Base-by-base conservation (phyloP, 2,888 invertebrate genomes). In the Petrolisthes cinctipes region DNA sequence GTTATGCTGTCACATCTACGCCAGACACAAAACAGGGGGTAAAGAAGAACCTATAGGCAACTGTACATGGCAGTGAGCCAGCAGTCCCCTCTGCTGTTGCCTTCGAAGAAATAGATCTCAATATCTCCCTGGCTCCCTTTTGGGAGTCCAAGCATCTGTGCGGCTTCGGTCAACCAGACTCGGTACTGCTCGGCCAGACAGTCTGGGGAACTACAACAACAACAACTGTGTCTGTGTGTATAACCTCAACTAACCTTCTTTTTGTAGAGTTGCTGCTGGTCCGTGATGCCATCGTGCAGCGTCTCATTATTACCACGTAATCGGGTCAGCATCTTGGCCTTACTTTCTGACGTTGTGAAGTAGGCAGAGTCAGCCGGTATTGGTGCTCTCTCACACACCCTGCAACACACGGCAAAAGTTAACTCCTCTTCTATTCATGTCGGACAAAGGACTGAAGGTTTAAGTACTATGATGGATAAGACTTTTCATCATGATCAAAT, bases 291-390 rank as follows among this genome's bases (percentile, higher is more conserved):
- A 71, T 91, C 89, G 56, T 89, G 88, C 51, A 89, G 86, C 73
- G 82, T 86, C 75, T 94, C 94, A 91, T 94, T 94, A 91, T 94
- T 94, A 92, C 94, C 95, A 92, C 94, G 94, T 20, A 90, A 68
- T 56, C 90, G 83, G 85, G 94, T 94, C 91, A 95, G 93, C 93
- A 95, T 94, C 92, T 94, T 95, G 73, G 95, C 95, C 92, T 95
- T 95, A 85, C 95, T 94, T 92, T 95, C 95, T 23, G 95, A 95
- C 75, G 95, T 95, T 37, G 95, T 95, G 92, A 95, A 95, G 92
- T 95, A 95, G 0, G 94, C 94, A 66, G 95, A 95, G 83, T 94
- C 94, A n/a, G 95, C 94, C 53, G 95, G 94, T 85, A 95, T 92
- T 37, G 90, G 91, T n/a, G 91, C 80, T 54, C 75, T 88, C 9